Percentiles rank a stretch among this genome's conserved stretches.
phyloP scores from a whole-genome alignment of 1,140 invertebrate genomes.

The Euschistus heros region DNA sequence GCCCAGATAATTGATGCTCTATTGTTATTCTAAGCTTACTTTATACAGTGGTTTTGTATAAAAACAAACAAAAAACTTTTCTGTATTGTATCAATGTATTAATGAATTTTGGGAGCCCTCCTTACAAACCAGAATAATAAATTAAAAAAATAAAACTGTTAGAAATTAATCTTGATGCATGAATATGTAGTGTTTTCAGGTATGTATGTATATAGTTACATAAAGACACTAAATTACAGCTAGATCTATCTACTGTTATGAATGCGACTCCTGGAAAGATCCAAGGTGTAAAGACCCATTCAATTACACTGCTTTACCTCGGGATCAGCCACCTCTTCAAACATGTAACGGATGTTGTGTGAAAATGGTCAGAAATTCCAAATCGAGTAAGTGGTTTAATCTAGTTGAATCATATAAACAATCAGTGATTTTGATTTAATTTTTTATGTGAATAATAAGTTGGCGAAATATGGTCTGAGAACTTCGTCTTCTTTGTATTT shows the following conservation, averaged over 20 bases:
- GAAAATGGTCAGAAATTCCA: constrained; percentile 83
- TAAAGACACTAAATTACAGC: constrained; percentile 39
- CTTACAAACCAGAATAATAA: too few species aligned
- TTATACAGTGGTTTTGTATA: not conserved
- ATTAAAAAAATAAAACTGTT: too few species aligned
- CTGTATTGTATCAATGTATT: not conserved
- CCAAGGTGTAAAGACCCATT: constrained; percentile 81
- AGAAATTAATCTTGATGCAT: not conserved
- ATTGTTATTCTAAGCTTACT: too few species aligned
- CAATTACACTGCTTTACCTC: constrained; percentile 75
- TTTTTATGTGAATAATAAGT: too few species aligned
- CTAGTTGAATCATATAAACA: not conserved
- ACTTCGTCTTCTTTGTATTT: too few species aligned
- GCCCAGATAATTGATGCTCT: too few species aligned
- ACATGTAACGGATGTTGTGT: constrained; percentile 88
- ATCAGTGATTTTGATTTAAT: not conserved
- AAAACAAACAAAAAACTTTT: not conserved
- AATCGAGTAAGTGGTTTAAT: constrained; percentile 60
- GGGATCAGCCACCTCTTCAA: constrained; percentile 71
- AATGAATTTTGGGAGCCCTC: too few species aligned
- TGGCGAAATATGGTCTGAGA: too few species aligned
- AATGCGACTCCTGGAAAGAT: constrained; percentile 85
- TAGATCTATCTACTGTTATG: constrained; percentile 80
- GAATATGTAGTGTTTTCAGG: not conserved
- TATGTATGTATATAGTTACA: not conserved